Evolutionary conservation across 2,888 invertebrate genomes (phyloP).

Genomic region (Ophion ventricosus): DNA sequence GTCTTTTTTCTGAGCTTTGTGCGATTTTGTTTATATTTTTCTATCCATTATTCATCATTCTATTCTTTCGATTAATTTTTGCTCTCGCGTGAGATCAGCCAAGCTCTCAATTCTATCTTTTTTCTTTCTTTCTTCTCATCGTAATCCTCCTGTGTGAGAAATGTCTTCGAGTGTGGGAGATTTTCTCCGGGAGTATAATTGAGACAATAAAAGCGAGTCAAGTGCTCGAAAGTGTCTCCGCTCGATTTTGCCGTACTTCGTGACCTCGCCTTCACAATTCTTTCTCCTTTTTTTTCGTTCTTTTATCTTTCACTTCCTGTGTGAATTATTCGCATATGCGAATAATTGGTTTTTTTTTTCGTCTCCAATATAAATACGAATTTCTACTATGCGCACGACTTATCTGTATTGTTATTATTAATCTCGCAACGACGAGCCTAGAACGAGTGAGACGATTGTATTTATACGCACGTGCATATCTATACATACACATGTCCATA

Average conservation of each 20-base stretch:
- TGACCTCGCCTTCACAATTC: slow-evolving; percentile 24
- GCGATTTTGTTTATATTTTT: background rate
- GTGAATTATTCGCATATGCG: background rate
- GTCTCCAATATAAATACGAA: background rate
- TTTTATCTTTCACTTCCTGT: slow-evolving; percentile 29
- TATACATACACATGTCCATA: slow-evolving; percentile 3
- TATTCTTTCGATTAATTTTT: background rate
- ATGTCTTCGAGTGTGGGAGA: slow-evolving; percentile 24
- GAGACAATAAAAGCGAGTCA: slow-evolving; percentile 57
- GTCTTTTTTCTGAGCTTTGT: background rate
- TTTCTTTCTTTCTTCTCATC: background rate
- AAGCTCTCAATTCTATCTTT: background rate
- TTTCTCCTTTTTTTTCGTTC: slow-evolving; percentile 5
- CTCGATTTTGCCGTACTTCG: slow-evolving; percentile 6
- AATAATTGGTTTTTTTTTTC: background rate
- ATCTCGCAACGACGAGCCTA: background rate
- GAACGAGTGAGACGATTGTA: background rate
- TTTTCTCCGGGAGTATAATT: slow-evolving; percentile 38
- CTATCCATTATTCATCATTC: background rate
- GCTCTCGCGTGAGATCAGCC: background rate
- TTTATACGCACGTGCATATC: background rate
- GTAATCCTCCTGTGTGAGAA: background rate
- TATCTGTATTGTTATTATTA: background rate
- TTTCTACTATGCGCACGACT: background rate
- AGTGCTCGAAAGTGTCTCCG: slow-evolving; percentile 46